Evolutionary conservation across 2,888 invertebrate genomes (phyloP), one percentile per base, ranked within the genome.

Genomic region (Tachina lurida): DNA sequence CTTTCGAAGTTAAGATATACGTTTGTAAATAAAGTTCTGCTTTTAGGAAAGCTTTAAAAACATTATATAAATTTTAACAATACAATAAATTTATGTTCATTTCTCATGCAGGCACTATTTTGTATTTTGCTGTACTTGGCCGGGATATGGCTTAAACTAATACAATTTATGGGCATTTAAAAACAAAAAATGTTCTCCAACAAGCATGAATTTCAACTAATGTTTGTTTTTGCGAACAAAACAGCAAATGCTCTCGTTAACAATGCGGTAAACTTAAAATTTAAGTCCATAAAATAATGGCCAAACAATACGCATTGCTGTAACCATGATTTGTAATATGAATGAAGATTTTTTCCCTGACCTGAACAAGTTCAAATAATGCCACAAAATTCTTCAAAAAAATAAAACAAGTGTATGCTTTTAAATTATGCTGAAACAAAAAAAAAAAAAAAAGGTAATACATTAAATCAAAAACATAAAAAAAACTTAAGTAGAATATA

Each of bases 281-380:
- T 75, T 47, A 75, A 81, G 68, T 70, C 84, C 78, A 65, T 77
- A 58, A 77, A 83, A 83, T 74, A 81, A 70, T 56, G 74, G 56
- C 56, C 68, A 74, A 71, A 82, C 41, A 82, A 78, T 82, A 86
- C 86, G 86, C 86, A 83, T 65, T 86, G 86, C 82, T 71, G 79
- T 68, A 83, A 79, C 79, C 77, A 83, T 73, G 77, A 77, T 83
- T 83, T 75, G 71, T 70, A 22, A 63, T 22, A 31, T 47, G 78
- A 74, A 73, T 73, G 41, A 58, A 58, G 15, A 17, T 7, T 49
- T 74, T 43, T 43, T 41, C 7, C 7, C 31, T 43, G 45, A 65
- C 22, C 17, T 47, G 15, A 62, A 75, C 75, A 78, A 60, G 58
- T 22, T 41, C 17, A 80, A 39, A 73, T 56, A 22, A 73, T 65